Evolutionary conservation across 1,140 invertebrate genomes (phyloP).

Genomic region (Drosophila auraria): DNA sequence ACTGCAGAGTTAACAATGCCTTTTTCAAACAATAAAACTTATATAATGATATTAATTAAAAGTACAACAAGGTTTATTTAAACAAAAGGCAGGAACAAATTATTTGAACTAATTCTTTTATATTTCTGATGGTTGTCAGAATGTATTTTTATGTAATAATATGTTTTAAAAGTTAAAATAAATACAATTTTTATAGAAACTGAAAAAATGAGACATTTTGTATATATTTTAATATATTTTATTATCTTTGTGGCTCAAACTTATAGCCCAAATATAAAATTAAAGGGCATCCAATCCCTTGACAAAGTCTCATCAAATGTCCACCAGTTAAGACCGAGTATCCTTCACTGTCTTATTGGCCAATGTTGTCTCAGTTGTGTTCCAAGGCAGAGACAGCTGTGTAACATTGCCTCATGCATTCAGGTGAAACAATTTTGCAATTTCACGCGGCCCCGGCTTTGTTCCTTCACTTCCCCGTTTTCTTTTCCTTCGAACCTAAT

Average conservation of each 20-base stretch:
- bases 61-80: background rate
- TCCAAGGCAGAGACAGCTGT: constrained; percentile 40
- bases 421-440: constrained; percentile 80
- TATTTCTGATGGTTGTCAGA: background rate
- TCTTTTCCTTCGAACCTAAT: constrained; percentile 16
- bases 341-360: constrained; percentile 20
- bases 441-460: constrained; percentile 69
- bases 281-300: too few species aligned
- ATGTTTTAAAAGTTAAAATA: too few species aligned
- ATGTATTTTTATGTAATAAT: background rate
- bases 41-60: background rate
- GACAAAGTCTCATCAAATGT: background rate
- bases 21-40: background rate
- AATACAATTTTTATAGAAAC: too few species aligned
- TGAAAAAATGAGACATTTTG: too few species aligned
- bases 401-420: constrained; percentile 55
- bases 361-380: constrained; percentile 12
- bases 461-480: background rate
- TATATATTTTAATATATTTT: too few species aligned
- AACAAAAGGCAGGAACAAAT: background rate
- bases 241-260: too few species aligned
- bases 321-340: background rate
- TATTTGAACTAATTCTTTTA: background rate
- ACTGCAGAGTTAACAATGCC: background rate
- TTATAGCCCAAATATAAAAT: too few species aligned